Evolutionary conservation across 1,140 invertebrate genomes (phyloP), one percentile per base, ranked within the genome.

Genomic region (Helicorthomorpha holstii): DNA sequence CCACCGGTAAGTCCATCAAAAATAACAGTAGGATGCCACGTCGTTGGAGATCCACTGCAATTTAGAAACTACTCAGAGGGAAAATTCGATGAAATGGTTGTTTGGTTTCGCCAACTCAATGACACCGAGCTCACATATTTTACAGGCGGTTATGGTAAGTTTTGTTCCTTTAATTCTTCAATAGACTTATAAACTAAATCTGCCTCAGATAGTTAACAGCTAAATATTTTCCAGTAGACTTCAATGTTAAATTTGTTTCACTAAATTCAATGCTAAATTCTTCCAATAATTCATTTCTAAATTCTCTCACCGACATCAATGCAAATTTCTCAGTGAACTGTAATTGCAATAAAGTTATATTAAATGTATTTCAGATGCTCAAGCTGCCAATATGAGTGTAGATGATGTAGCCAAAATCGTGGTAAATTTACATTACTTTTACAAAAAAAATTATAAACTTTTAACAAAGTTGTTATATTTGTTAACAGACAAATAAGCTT

Each of bases 71-170:
- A 49, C 51, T 43, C 34, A 3, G 23, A 52, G 10, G 61, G 54
- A 0, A 50, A 56, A 21, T 51, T 61, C 23, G 62, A 63, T 50
- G 62, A 63, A 53, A 50, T 62, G n/a, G 62, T 56, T 27, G 51
- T 56, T 16, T 63, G 62, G 62, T 53, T 43, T 34, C 43, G 46
- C 14, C 21, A 41, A 23, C 27, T 63, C 3, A 24, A 52, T 1
- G 56, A 55, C 10, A 50, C 57, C 21, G 49, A 58, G 21, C 49
- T 49, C 1, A 22, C 44, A 24, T 61, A 51, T 42, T 63, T 62
- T 48, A 25, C 59, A 19, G 62, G 62, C 1, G 61, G 59, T 2
- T 55, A 55, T 50, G 52, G 61, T 62, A 51, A 59, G 59, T 51
- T 7, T 21, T 25, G 12, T 41, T 41, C 12, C 12, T 41, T 41